Conservation (phyloP, 2,113 vertebrate genomes). For the Triplophysa rosa region DNA sequence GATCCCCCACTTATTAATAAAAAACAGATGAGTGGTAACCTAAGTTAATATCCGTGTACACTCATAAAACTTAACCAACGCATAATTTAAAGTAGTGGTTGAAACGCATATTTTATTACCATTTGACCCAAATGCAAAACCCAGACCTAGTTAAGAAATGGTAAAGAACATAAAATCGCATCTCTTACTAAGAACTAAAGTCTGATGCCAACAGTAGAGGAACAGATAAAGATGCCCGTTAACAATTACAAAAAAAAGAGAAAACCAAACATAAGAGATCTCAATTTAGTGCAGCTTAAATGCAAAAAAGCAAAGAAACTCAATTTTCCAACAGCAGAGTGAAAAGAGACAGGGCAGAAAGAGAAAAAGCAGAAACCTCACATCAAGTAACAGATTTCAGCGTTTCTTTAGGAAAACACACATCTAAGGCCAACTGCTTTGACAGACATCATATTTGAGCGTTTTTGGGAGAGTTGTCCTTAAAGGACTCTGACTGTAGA, state of each 20-base stretch:
- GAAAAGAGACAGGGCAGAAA: slow-evolving; percentile 46
- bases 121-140: no score
- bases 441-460: slow-evolving; percentile 19
- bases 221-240: not conserved
- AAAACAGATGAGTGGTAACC: not conserved
- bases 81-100: no score
- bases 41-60: not conserved
- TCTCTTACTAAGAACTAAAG: not conserved
- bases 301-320: not conserved
- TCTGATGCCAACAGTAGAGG: not conserved
- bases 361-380: slow-evolving; percentile 44
- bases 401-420: not conserved
- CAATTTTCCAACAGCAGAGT: not conserved
- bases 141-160: not conserved
- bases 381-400: slow-evolving; percentile 25
- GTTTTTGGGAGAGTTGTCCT: not conserved
- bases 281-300: not conserved
- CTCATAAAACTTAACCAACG: no score
- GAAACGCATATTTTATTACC: no score
- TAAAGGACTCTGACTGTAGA: slow-evolving; percentile 9
- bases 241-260: not conserved
- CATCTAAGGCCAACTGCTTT: slow-evolving; percentile 27
- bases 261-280: slow-evolving; percentile 11
- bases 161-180: not conserved
- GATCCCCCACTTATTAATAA: not conserved